Percentiles rank a stretch among this genome's conserved stretches.
phyloP scores from a whole-genome alignment of 2,888 invertebrate genomes.

The Gymnoscelis rufifasciata region DNA sequence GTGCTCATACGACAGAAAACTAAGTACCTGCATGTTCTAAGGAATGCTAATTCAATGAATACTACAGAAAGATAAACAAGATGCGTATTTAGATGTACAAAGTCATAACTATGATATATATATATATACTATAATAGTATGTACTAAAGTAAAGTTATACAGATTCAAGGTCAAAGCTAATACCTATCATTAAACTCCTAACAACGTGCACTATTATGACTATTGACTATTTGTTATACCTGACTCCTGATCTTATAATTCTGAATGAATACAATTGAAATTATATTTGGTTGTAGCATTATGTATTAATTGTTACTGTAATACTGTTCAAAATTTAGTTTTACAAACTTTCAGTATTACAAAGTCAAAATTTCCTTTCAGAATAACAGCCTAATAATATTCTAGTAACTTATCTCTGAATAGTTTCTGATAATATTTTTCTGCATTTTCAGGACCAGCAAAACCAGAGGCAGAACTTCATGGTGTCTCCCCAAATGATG shows the following conservation, averaged over 20 bases:
- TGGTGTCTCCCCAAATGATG: constrained; percentile 37
- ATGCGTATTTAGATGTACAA: constrained; percentile 16
- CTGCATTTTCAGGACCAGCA: constrained; percentile 55
- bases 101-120: too few species aligned
- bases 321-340: too few species aligned
- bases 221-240: too few species aligned
- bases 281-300: too few species aligned
- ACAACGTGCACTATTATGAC: constrained; percentile 44
- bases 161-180: constrained; percentile 50
- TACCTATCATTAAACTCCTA: constrained; percentile 32
- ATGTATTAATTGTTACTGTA: too few species aligned
- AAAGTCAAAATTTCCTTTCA: too few species aligned
- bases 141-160: constrained; percentile 25
- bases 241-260: too few species aligned
- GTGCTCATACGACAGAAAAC: neutral
- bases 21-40: neutral
- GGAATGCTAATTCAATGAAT: neutral
- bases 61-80: constrained; percentile 5
- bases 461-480: constrained; percentile 42
- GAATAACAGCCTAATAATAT: too few species aligned
- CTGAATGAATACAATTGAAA: too few species aligned
- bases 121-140: too few species aligned
- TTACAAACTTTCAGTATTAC: too few species aligned
- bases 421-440: constrained; percentile 10
- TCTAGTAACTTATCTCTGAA: too few species aligned